Evolutionary conservation across 2,113 vertebrate genomes (phyloP).

Genomic region (Agapornis roseicollis): DNA sequence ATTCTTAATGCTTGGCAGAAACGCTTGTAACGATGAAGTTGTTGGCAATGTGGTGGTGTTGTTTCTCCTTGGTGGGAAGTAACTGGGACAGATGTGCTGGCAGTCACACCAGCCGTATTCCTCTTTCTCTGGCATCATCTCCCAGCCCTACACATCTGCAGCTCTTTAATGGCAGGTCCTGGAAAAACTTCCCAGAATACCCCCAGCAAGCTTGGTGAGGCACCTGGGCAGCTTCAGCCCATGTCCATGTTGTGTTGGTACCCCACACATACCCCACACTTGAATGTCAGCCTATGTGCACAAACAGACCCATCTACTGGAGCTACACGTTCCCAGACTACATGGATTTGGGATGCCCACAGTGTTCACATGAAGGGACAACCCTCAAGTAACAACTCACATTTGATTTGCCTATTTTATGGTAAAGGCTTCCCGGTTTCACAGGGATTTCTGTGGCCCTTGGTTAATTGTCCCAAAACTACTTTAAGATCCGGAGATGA

Average conservation of each 20-base stretch:
- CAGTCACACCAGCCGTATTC: background rate
- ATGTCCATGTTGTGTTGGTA: background rate
- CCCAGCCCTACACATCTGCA: background rate
- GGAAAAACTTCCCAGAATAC: background rate
- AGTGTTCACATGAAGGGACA: background rate
- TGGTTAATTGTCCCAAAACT: background rate
- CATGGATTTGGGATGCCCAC: background rate
- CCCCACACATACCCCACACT: too few relatives aligned
- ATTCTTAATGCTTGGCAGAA: constrained; percentile 45
- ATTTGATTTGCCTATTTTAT: background rate
- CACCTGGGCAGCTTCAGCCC: background rate
- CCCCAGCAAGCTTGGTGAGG: accelerated
- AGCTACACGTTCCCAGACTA: background rate
- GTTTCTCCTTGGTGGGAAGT: constrained; percentile 20
- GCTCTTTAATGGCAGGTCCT: background rate
- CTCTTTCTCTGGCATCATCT: background rate
- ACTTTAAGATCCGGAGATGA: background rate
- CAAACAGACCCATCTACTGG: accelerated
- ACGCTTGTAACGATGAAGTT: constrained; percentile 1
- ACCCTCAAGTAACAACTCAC: background rate
- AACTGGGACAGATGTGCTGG: constrained; percentile 53
- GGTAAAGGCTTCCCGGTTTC: background rate
- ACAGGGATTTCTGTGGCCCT: background rate
- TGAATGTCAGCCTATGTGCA: background rate
- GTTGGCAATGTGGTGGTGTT: background rate